Evolutionary conservation across 1,140 invertebrate genomes (phyloP).

Genomic region (Wiebesia pumilae): DNA sequence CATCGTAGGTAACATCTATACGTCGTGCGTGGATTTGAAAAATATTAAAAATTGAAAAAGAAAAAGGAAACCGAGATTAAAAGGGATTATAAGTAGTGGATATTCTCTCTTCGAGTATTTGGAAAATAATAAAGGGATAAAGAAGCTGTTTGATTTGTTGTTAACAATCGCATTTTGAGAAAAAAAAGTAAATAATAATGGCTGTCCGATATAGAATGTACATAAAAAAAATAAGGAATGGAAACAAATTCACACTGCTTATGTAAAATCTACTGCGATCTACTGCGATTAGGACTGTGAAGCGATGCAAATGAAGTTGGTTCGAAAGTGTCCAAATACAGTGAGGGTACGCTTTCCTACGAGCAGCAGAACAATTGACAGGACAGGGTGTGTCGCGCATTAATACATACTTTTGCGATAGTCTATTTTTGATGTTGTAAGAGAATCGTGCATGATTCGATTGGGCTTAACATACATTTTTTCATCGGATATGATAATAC

Average conservation of each 20-base stretch:
- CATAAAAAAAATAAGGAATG: slow-evolving; percentile 49
- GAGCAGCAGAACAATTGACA: slow-evolving; percentile 60
- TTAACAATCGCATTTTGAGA: slow-evolving; percentile 60
- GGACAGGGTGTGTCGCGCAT: slow-evolving; percentile 66
- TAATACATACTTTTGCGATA: slow-evolving; percentile 70
- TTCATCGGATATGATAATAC: slow-evolving; percentile 68
- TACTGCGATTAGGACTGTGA: slow-evolving; percentile 45
- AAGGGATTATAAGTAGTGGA: slow-evolving; percentile 58
- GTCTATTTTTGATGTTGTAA: slow-evolving; percentile 74
- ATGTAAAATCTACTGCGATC: slow-evolving; percentile 49
- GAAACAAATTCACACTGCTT: slow-evolving; percentile 49
- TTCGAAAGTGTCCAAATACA: slow-evolving; percentile 43
- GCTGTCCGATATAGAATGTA: slow-evolving; percentile 49
- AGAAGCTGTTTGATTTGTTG: slow-evolving; percentile 58
- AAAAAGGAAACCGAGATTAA: slow-evolving; percentile 58
- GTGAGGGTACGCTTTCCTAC: slow-evolving; percentile 42
- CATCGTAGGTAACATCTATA: slow-evolving; percentile 68
- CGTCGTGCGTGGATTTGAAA: slow-evolving; percentile 52
- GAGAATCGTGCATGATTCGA: slow-evolving; percentile 68
- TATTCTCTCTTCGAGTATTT: slow-evolving; percentile 61
- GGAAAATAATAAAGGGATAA: slow-evolving; percentile 57
- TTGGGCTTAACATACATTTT: slow-evolving; percentile 66
- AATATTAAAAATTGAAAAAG: slow-evolving; percentile 32
- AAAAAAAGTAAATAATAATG: slow-evolving; percentile 50
- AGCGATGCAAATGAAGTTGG: slow-evolving; percentile 60